Evolutionary conservation across 2,888 invertebrate genomes (phyloP), one percentile per base, ranked within the genome.

Genomic region (Abscondita cerata): DNA sequence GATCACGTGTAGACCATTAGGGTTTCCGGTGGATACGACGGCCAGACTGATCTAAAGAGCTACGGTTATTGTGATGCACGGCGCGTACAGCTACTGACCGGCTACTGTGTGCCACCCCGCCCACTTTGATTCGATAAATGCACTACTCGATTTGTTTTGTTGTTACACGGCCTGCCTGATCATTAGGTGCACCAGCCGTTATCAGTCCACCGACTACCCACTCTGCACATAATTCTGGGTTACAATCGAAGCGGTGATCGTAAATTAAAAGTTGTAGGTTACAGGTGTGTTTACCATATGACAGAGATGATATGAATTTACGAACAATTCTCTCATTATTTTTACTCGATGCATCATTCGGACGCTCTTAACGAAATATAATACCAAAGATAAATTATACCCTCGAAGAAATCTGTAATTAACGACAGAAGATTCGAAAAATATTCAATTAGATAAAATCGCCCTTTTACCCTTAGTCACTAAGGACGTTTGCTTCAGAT

Each of bases 1-100:
- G 76, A 78, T 80, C 79, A 80, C 80, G 79, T 79, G 79, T 77
- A 76, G 73, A 72, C 79, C 79, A 79, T 80, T 78, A 80, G 76
- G 77, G 78, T 73, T 79, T 78, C 79, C 78, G 78, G 78, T 77
- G 73, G 73, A 68, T 70, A 51, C 62, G 59, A 64, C 56, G 64
- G 65, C 69, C 59, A 64, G 64, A 61, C 62, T 60, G 67, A 69
- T 64, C 64, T 63, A 64, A 62, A 64, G 67, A 68, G 63, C 67
- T 44, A 44, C 18, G 65, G 70, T 72, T 71, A 75, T 78, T 78
- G 75, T 75, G 76, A 78, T 77, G 76, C 79, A 69, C 70, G 71
- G 70, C 78, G 75, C 77, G 77, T 76, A 75, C 75, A 34, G 68
- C 71, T 72, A 70, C 71, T 69, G 69, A 68, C 68, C 68, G 62